These are phyloP conservation scores for Oscheius sp. DNA, from an alignment of 2,888 invertebrate species.

Conservation along the genomic window DNA sequence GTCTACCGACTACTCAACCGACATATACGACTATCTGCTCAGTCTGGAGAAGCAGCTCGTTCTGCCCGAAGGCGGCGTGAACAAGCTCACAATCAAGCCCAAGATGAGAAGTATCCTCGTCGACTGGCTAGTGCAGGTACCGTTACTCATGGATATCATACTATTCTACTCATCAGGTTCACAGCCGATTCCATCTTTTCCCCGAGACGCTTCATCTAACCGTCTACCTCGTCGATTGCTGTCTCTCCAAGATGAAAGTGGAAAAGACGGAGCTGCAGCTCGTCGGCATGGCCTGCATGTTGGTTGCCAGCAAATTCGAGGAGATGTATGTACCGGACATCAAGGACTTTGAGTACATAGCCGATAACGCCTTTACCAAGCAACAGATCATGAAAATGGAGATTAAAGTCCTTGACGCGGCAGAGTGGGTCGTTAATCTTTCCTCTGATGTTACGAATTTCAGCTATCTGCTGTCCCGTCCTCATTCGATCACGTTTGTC, in stretches of 20 bases:
- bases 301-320: slow-evolving; percentile 93
- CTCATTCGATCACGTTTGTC: slow-evolving; percentile 88
- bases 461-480: slow-evolving; percentile 85
- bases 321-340: slow-evolving; percentile 90
- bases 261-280: slow-evolving; percentile 56
- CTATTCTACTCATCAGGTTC: slow-evolving; percentile 79
- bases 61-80: slow-evolving; percentile 21
- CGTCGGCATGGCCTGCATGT: slow-evolving; percentile 77
- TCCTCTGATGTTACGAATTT: slow-evolving; percentile 73
- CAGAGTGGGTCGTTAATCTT: slow-evolving; percentile 30
- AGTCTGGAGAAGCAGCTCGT: slow-evolving; percentile 45
- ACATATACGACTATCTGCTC: slow-evolving; percentile 81
- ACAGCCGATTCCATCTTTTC: slow-evolving; percentile 85
- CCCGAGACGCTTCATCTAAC: slow-evolving; percentile 91
- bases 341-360: slow-evolving; percentile 88
- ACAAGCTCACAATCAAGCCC: slow-evolving; percentile 78
- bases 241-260: slow-evolving; percentile 81
- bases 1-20: slow-evolving; percentile 84
- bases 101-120: slow-evolving; percentile 89
- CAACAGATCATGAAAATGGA: slow-evolving; percentile 67
- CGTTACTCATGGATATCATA: not conserved
- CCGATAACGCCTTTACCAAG: slow-evolving; percentile 87
- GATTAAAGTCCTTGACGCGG: slow-evolving; percentile 43
- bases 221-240: slow-evolving; percentile 88
- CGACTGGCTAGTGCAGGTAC: slow-evolving; percentile 85